Base-by-base conservation (phyloP, 2,113 vertebrate species). In the Delphinapterus leucas region DNA sequence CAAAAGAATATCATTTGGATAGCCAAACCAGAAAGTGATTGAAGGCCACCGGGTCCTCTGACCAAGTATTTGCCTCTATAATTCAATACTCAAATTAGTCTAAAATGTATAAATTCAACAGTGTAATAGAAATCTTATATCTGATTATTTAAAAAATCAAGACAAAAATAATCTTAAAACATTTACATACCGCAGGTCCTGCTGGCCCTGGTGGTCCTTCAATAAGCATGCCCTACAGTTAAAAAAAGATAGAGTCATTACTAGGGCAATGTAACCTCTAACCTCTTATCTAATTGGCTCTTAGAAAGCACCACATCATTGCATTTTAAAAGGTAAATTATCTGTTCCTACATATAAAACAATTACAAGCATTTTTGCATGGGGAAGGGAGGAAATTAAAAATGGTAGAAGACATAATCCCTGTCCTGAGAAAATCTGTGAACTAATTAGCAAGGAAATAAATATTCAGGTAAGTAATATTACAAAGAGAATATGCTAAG, bases 151-250 rank as follows among this genome's bases (percentile, higher is more conserved):
- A 49, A n/a, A 83, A 85, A 65, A 74, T 41, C 12, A 87, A 76
- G 47, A 70, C 21, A 90, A 94, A 68, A 67, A 80, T 12, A 49
- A 96, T 90, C 31, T 58, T 82, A 79, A 91, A 97, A 93, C 96
- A 98, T 92, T 97, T 98, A 99, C 99, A 99, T 98, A 99, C 99
- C 93, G 98, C 98, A 96, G 99, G 99, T 97, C 99, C 99, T 58
- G 98, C 97, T 85, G 99, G 98, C 97, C 99, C 99, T 0, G 99
- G 99, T 14, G 99, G 99, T 93, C 99, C 99, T 98, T 99, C 99
- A n/a, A 99, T 99, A 84, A 99, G 99, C 99, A 99, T 99, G 31
- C 99, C 99, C 99, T 99, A 61, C 1, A 36, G 18, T 0, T 85
- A 97, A 90, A 38, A 36, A 74, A 81, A 49, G 5, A 88, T 4